Evolutionary conservation across 2,113 vertebrate genomes (phyloP), one percentile per base, ranked within the genome.

Genomic region (Isurus oxyrinchus): DNA sequence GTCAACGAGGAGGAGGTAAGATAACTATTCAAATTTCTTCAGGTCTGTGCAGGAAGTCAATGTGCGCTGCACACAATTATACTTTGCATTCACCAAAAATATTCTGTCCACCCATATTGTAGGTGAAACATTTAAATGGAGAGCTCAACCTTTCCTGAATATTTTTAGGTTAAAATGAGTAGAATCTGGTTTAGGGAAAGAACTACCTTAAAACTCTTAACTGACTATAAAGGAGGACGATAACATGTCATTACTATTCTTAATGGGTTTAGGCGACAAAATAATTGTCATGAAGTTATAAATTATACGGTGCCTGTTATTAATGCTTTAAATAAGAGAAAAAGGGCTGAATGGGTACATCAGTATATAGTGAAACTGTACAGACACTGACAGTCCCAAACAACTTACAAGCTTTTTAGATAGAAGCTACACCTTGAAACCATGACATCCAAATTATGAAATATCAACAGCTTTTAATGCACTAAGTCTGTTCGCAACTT

Each of bases 1-100:
- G 96, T 98, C 98, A 66, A 98, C 97, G 63, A 97, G 98, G 96
- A 98, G 98, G 96, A 99, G 98, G 99, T 99, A 98, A 98, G 97
- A 93, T 4, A 84, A 16, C 53, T 66, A n/a, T 69, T 61, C 44
- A 66, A 27, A 31, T 59, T 21, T 63, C 19, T 40, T 93, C 19
- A 93, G 35, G 31, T 91, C 88, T 91, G 23, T 55, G 25, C 44
- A 86, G 86, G 31, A 61, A 61, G 1, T 66, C 53, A 55, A 53
- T 90, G 25, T 90, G 49, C 2, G 3, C 49, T 90, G 53, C 23
- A 90, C 40, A 84, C 40, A 49, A 49, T 84, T 23, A 84, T 84
- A 84, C 16, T 44, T 40, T 81, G 40, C 4, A 49, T 57, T 55
- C 25, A n/a, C 23, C 25, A 35, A 91, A 91, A 14, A 31, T 49